phyloP scores from a whole-genome alignment of 2,888 invertebrate species.

The Lottia gigantea region DNA sequence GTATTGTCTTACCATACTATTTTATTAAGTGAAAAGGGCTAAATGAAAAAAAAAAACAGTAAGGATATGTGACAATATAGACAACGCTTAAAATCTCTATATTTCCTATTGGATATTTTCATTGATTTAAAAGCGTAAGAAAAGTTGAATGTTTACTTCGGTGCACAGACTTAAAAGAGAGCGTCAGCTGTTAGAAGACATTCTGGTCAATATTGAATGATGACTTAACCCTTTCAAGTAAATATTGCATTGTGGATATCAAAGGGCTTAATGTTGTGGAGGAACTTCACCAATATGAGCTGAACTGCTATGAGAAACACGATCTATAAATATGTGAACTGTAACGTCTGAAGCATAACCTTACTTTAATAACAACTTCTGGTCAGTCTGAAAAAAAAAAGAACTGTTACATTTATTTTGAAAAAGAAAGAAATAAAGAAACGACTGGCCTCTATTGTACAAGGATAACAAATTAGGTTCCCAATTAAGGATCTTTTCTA shows the following conservation, averaged over 20 bases:
- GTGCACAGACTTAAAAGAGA: conserved; percentile 23
- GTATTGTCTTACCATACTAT: no score
- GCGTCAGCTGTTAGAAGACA: conserved; percentile 23
- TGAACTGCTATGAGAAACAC: conserved; percentile 20
- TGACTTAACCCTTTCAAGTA: conserved; percentile 22
- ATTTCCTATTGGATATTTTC: conserved; percentile 12
- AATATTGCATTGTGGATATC: conserved; percentile 23
- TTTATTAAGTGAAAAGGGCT: no score
- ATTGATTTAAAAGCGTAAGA: conserved; percentile 19
- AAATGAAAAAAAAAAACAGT: no score
- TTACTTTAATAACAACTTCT: neutral
- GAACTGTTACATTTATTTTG: no score
- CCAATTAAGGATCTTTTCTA: no score
- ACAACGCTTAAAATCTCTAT: neutral
- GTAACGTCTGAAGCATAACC: conserved; percentile 13
- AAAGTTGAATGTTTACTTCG: conserved; percentile 22
- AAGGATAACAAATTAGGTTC: no score
- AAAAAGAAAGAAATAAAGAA: no score
- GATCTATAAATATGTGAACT: conserved; percentile 22
- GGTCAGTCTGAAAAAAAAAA: no score
- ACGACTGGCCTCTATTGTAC: no score
- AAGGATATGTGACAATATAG: no score
- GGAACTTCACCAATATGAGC: conserved; percentile 18
- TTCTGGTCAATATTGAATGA: conserved; percentile 23
- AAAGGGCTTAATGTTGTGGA: conserved; percentile 20